Evolutionary conservation across 2,113 vertebrate genomes (phyloP).

Genomic region (Pelodiscus sinensis): DNA sequence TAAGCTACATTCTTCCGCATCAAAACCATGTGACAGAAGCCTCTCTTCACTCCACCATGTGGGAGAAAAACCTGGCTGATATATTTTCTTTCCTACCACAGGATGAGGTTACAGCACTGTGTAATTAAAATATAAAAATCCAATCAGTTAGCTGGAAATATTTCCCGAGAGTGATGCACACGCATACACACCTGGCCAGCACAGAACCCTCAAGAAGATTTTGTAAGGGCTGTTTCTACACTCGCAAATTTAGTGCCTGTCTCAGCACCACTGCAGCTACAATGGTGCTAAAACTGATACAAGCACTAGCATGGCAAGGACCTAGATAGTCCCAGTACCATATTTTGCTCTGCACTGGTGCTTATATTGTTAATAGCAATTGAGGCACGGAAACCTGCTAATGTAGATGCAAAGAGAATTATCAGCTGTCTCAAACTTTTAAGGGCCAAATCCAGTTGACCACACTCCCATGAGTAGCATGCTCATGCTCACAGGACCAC

Average conservation of each 20-base stretch:
- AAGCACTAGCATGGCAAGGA: background rate
- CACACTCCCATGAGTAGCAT: rapidly evolving
- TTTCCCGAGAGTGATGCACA: background rate
- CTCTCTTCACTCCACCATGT: background rate
- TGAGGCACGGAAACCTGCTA: rapidly evolving
- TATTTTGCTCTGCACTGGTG: rapidly evolving
- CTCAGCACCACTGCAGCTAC: background rate
- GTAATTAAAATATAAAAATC: background rate
- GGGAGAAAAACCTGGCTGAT: background rate
- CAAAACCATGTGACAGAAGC: background rate
- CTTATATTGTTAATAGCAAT: background rate
- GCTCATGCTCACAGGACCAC: rapidly evolving
- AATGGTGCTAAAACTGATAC: background rate
- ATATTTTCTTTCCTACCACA: background rate
- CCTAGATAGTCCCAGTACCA: background rate
- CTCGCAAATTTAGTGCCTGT: rapidly evolving
- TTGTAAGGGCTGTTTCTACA: rapidly evolving
- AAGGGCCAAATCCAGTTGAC: background rate
- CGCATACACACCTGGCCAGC: background rate
- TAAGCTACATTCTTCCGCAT: rapidly evolving
- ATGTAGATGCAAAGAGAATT: rapidly evolving
- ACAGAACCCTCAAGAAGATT: background rate
- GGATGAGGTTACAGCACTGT: background rate
- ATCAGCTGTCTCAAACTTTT: rapidly evolving
- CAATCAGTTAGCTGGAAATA: background rate